A percentile compares a stretch with the other conserved stretches of the same genome.
Conservation (phyloP, 2,113 vertebrate genomes). For the Jacana jacana region DNA sequence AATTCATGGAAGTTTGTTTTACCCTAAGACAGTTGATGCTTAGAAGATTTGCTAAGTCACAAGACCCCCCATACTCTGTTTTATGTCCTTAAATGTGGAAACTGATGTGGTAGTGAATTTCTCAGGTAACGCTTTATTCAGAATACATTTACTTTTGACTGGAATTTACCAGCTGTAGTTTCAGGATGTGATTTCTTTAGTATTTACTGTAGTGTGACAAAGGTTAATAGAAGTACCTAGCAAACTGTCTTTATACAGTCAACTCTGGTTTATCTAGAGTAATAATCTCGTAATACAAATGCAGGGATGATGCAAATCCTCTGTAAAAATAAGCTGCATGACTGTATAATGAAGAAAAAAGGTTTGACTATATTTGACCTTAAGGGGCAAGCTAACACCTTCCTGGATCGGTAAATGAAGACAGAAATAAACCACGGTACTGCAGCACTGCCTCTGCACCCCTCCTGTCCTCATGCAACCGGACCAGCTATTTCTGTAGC, state of each 20-base stretch:
- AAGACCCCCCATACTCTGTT: neutral
- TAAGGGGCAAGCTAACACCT: neutral
- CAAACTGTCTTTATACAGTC: neutral
- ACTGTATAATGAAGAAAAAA: neutral
- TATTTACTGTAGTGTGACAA: neutral
- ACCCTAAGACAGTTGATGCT: neutral
- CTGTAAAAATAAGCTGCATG: neutral
- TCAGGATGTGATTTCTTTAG: neutral
- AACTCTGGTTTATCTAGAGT: neutral
- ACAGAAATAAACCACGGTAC: neutral
- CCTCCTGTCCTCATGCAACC: neutral
- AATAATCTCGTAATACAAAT: neutral
- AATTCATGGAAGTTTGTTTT: neutral
- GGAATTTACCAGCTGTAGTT: constrained; percentile 11
- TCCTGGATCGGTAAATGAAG: neutral
- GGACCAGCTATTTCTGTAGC: neutral
- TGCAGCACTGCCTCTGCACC: neutral
- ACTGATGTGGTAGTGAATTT: neutral
- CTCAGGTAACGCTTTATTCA: neutral
- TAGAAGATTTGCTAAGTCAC: neutral
- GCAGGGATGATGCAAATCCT: neutral
- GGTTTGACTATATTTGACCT: neutral
- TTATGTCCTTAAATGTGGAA: neutral
- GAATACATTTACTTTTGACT: neutral
- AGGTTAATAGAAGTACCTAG: constrained; percentile 28